Conservation (phyloP, 2,113 vertebrate genomes). For the Asarcornis scutulata region DNA sequence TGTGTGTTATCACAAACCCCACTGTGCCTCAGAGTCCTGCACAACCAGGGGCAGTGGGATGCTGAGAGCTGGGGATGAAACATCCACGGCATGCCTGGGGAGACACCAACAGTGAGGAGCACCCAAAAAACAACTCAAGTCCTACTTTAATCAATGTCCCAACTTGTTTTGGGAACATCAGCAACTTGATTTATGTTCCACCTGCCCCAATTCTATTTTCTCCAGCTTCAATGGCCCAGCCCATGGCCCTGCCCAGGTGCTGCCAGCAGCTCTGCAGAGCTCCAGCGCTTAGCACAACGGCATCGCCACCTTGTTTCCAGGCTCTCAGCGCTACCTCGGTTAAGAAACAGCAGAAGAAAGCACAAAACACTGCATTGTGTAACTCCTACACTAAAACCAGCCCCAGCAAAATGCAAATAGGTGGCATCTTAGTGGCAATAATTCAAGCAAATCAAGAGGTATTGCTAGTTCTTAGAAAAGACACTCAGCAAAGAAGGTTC, state of each 20-base stretch:
- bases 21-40: neutral
- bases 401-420: neutral
- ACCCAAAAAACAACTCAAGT: too few species aligned
- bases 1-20: neutral
- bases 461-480: neutral
- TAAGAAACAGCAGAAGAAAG: neutral
- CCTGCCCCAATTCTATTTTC: accelerated
- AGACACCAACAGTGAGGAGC: neutral
- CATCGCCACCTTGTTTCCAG: accelerated
- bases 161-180: neutral
- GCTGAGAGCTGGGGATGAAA: neutral
- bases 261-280: neutral
- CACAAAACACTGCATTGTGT: neutral
- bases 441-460: neutral
- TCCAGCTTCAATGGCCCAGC: accelerated
- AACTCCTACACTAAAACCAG: neutral
- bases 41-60: neutral
- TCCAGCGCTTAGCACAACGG: neutral
- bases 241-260: neutral
- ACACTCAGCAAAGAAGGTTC: neutral
- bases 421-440: neutral
- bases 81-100: neutral
- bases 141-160: neutral
- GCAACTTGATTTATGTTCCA: neutral
- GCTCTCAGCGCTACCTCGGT: neutral